Conservation (phyloP, 2,888 invertebrate species). For the Salticus scenicus region DNA sequence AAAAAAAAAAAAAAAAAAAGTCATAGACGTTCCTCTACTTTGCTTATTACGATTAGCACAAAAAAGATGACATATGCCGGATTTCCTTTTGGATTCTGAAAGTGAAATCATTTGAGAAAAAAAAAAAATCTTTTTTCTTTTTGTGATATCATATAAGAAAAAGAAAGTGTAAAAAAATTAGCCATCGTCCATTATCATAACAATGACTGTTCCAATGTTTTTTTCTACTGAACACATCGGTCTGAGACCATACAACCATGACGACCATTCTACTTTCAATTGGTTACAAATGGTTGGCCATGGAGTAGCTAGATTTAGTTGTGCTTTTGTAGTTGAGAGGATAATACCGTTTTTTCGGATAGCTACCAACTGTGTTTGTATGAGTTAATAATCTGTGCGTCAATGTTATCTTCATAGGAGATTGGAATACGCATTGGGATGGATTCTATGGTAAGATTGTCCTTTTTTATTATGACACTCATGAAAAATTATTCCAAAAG, state of each 20-base stretch:
- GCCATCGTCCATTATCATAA: background rate
- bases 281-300: background rate
- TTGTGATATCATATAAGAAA: background rate
- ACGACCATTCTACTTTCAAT: background rate
- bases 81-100: too few relatives aligned
- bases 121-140: too few relatives aligned
- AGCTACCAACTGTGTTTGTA: background rate
- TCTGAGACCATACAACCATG: background rate
- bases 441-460: background rate
- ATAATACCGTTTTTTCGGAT: background rate
- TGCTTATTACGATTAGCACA: too few relatives aligned
- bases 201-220: background rate
- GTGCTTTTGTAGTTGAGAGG: background rate
- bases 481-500: too few relatives aligned
- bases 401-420: background rate
- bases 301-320: background rate
- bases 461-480: too few relatives aligned
- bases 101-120: too few relatives aligned
- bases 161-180: background rate
- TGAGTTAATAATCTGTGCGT: background rate
- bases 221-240: background rate
- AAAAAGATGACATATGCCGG: too few relatives aligned
- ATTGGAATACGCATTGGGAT: background rate
- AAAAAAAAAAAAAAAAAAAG: too few relatives aligned
- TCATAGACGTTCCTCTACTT: too few relatives aligned